Conservation (phyloP, 2,888 invertebrate genomes). For the Cheilosia pagana region DNA sequence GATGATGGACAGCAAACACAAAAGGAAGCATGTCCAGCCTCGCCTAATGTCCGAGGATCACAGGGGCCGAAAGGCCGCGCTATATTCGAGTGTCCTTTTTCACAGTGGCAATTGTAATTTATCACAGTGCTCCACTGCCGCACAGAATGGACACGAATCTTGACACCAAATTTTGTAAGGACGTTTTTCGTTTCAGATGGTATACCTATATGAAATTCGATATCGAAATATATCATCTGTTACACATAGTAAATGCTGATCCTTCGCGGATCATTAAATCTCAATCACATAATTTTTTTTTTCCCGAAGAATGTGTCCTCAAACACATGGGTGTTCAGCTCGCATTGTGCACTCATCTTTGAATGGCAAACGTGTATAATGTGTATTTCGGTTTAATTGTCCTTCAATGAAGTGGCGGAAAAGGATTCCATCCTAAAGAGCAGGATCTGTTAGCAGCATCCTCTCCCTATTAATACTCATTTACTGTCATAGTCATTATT, state of each 20-base stretch:
- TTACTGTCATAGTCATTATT: slow-evolving; percentile 68
- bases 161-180: slow-evolving; percentile 58
- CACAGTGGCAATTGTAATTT: slow-evolving; percentile 67
- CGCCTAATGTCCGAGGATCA: slow-evolving; percentile 68
- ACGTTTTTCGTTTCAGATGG: slow-evolving; percentile 7
- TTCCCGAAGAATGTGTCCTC: slow-evolving; percentile 44
- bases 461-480: slow-evolving; percentile 70
- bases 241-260: slow-evolving; percentile 38
- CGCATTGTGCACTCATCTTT: slow-evolving; percentile 19
- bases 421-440: slow-evolving; percentile 62
- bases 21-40: slow-evolving; percentile 71
- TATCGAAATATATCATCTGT: slow-evolving; percentile 51
- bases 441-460: slow-evolving; percentile 59
- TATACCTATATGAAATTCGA: slow-evolving; percentile 68
- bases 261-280: slow-evolving; percentile 75
- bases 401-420: slow-evolving; percentile 63
- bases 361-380: neutral
- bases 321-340: slow-evolving; percentile 32
- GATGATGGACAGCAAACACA: slow-evolving; percentile 63
- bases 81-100: slow-evolving; percentile 71
- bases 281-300: slow-evolving; percentile 73
- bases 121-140: slow-evolving; percentile 62
- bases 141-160: slow-evolving; percentile 64
- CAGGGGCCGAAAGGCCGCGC: slow-evolving; percentile 47
- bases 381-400: slow-evolving; percentile 65